Conservation (phyloP, 2,888 invertebrate genomes). For the Cerastis leucographa region DNA sequence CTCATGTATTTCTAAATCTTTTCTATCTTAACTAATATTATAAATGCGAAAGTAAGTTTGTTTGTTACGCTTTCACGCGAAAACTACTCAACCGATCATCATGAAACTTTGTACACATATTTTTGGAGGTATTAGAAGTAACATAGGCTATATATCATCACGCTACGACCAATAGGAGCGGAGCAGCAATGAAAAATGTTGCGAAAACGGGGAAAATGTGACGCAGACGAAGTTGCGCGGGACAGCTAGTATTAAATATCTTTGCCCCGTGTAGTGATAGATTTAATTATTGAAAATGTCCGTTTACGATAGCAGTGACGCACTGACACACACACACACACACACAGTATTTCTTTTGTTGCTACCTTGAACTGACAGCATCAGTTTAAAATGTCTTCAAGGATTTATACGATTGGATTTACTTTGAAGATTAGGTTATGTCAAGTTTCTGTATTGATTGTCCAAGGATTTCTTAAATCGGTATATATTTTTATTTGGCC, state of each 20-base stretch:
- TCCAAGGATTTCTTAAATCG: neutral
- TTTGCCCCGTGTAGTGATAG: conserved; percentile 9
- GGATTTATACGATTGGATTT: neutral
- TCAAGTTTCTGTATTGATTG: neutral
- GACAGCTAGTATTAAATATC: too few relatives aligned
- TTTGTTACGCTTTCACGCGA: too few relatives aligned
- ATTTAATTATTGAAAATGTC: conserved; percentile 43
- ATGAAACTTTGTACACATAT: too few relatives aligned
- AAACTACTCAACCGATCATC: too few relatives aligned
- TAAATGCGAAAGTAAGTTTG: too few relatives aligned
- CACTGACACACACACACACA: conserved; percentile 9
- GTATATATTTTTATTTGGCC: neutral
- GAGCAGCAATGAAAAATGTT: too few relatives aligned
- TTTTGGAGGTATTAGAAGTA: too few relatives aligned
- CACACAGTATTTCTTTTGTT: conserved; percentile 11
- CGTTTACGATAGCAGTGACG: conserved; percentile 22
- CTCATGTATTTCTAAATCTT: neutral
- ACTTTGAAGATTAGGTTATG: neutral
- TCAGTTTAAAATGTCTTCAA: neutral
- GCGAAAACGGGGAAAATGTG: too few relatives aligned
- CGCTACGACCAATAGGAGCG: too few relatives aligned
- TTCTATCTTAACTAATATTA: too few relatives aligned
- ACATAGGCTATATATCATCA: too few relatives aligned
- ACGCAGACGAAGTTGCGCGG: too few relatives aligned
- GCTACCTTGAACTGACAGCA: conserved; percentile 50